phyloP scores from a whole-genome alignment of 2,888 invertebrate species.

The Hyposoter dolosus region DNA sequence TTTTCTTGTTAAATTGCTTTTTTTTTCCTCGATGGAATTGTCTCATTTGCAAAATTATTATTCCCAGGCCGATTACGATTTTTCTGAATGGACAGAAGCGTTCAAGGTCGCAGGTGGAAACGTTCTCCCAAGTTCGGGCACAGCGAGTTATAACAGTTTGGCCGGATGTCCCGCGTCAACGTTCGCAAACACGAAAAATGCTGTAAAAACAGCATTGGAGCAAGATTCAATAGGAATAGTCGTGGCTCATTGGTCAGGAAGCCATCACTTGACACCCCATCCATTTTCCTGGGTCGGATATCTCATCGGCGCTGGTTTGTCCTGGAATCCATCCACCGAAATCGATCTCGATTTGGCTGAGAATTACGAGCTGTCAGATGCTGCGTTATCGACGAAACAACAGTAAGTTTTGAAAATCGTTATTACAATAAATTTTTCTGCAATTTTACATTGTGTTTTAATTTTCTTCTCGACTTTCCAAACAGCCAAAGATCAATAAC shows the following conservation, averaged over 20 bases:
- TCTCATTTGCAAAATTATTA: background rate
- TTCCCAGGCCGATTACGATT: constrained; percentile 86
- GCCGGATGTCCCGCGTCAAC: constrained; percentile 88
- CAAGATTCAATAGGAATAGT: constrained; percentile 86
- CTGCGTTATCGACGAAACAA: constrained; percentile 71
- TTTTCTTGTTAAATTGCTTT: background rate
- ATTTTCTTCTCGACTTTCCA: constrained; percentile 26
- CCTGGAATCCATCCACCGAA: constrained; percentile 87
- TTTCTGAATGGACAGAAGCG: constrained; percentile 85
- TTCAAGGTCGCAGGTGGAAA: constrained; percentile 85
- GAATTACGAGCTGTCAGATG: constrained; percentile 78
- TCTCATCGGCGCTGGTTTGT: constrained; percentile 86
- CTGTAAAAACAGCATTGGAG: constrained; percentile 85
- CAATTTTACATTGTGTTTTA: background rate
- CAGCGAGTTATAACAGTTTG: constrained; percentile 87
- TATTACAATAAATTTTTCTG: background rate
- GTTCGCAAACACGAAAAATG: constrained; percentile 86
- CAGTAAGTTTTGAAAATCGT: constrained; percentile 67
- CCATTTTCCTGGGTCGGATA: constrained; percentile 87
- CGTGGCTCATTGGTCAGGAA: constrained; percentile 87
- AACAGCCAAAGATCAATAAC: constrained; percentile 83
- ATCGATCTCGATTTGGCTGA: constrained; percentile 79
- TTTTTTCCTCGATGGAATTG: background rate
- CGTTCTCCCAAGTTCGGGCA: constrained; percentile 87
- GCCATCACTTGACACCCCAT: constrained; percentile 87